phyloP scores from a whole-genome alignment of 2,797 vertebrate species.

The Semaprochilodus insignis region DNA sequence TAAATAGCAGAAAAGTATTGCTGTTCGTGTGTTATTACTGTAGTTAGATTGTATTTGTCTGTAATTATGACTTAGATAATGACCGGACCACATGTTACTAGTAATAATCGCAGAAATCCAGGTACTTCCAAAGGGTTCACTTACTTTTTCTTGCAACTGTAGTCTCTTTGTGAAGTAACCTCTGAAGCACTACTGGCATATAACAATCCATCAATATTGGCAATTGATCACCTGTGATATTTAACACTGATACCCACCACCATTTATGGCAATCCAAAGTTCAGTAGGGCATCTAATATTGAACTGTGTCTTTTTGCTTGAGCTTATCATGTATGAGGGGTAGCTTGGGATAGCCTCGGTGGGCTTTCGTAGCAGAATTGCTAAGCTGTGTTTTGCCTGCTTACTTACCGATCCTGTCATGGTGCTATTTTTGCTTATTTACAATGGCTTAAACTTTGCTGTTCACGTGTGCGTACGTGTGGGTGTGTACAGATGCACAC shows the following conservation, averaged over 20 bases:
- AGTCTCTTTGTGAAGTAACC: background rate
- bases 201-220: background rate
- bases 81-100: too few species aligned
- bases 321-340: constrained; percentile 17
- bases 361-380: constrained; percentile 43
- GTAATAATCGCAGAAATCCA: too few species aligned
- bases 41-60: too few species aligned
- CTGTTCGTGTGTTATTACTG: too few species aligned
- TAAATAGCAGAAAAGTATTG: too few species aligned
- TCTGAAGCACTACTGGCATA: background rate
- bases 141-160: too few species aligned
- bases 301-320: constrained; percentile 21
- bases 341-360: constrained; percentile 1
- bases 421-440: constrained; percentile 54
- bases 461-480: constrained; percentile 13
- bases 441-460: constrained; percentile 23
- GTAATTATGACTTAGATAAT: too few species aligned
- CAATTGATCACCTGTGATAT: background rate
- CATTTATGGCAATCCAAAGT: constrained; percentile 30
- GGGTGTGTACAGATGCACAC: background rate
- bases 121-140: too few species aligned
- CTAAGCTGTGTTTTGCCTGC: constrained; percentile 43
- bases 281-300: constrained; percentile 15
- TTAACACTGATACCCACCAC: background rate
- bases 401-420: constrained; percentile 51